Conservation (phyloP, 2,888 invertebrate species). For the Stegana nigrithorax region DNA sequence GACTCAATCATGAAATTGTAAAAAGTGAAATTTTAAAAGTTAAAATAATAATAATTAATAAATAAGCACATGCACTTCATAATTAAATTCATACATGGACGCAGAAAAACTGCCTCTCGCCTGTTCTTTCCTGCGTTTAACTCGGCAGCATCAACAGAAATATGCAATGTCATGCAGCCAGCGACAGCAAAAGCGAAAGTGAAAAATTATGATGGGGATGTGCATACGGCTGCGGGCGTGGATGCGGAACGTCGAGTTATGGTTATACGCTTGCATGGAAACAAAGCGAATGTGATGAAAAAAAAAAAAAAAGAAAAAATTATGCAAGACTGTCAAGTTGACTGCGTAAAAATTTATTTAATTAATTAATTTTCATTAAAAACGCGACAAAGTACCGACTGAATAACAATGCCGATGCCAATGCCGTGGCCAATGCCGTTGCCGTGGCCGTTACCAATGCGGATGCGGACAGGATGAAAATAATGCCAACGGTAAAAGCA, state of each 20-base stretch:
- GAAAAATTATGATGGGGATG: too few relatives aligned
- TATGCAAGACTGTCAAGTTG: constrained; percentile 26
- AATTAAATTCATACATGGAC: constrained; percentile 14
- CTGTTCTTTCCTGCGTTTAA: too few relatives aligned
- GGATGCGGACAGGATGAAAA: background rate
- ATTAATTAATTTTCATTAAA: constrained; percentile 57
- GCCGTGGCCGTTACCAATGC: background rate
- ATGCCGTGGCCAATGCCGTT: background rate
- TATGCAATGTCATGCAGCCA: background rate
- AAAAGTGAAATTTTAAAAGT: too few relatives aligned
- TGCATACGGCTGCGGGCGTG: too few relatives aligned
- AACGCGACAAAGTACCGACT: constrained; percentile 39
- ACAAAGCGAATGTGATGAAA: constrained; percentile 28
- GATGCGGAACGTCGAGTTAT: too few relatives aligned
- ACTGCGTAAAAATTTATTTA: constrained; percentile 50
- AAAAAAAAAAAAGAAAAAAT: background rate
- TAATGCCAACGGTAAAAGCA: background rate
- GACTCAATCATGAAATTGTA: too few relatives aligned
- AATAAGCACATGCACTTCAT: background rate
- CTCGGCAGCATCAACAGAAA: background rate
- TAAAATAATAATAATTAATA: constrained; percentile 4
- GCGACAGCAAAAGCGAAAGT: constrained; percentile 22
- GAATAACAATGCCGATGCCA: constrained; percentile 6
- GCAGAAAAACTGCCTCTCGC: background rate
- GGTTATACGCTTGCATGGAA: too few relatives aligned